Conservation (phyloP, 92 coral and sea anemone genomes). For the Hydrozoanthus gracilis region DNA sequence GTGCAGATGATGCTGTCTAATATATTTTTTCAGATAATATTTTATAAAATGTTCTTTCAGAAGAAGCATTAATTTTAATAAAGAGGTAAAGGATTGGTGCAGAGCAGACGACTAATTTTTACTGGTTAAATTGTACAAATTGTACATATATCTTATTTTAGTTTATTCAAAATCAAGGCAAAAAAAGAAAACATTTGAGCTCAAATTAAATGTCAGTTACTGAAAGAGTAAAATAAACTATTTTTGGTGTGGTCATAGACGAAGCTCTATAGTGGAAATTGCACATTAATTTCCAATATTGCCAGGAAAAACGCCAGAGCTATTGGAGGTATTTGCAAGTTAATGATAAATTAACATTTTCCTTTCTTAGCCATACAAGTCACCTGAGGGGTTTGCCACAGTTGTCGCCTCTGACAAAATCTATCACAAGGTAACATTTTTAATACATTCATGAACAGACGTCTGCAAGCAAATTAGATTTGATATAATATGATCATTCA, state of each 20-base stretch:
- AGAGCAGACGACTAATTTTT: too few species aligned
- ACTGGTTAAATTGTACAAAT: too few species aligned
- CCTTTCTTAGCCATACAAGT: conserved; percentile 81
- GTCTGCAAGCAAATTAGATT: neutral
- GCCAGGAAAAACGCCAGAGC: neutral
- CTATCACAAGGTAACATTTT: conserved; percentile 75
- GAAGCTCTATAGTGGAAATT: too few species aligned
- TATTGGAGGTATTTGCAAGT: neutral
- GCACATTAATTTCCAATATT: neutral
- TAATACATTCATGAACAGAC: neutral
- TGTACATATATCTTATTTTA: too few species aligned
- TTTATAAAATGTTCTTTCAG: too few species aligned
- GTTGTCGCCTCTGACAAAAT: conserved; percentile 92
- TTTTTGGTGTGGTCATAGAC: neutral
- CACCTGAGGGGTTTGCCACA: conserved; percentile 96
- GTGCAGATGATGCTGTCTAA: too few species aligned
- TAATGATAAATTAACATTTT: too few species aligned
- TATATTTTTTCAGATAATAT: too few species aligned
- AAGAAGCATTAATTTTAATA: too few species aligned
- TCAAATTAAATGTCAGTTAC: neutral
- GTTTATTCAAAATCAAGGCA: too few species aligned
- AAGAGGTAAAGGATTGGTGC: too few species aligned
- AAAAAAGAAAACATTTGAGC: neutral
- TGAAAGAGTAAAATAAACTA: neutral
- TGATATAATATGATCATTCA: neutral